Evolutionary conservation across 2,797 vertebrate genomes (phyloP).

Genomic region (Thamnophis elegans): DNA sequence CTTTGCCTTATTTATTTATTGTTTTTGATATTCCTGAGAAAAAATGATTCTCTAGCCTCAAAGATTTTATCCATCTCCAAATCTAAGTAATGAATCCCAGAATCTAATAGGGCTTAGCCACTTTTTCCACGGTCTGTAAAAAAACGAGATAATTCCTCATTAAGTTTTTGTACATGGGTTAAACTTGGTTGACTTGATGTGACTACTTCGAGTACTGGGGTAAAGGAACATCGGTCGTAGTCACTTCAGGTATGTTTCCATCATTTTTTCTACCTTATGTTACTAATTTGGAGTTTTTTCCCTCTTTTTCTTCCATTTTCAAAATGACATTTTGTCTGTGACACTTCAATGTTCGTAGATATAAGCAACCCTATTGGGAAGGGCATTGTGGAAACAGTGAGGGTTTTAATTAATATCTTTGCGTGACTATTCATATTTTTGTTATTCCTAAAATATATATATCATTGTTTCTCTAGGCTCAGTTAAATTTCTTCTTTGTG

Average conservation of each 20-base stretch:
- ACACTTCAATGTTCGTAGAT: neutral
- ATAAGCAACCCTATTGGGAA: neutral
- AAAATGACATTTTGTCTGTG: neutral
- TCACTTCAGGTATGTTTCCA: conserved; percentile 71
- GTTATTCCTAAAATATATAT: neutral
- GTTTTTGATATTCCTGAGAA: neutral
- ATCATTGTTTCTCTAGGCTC: neutral
- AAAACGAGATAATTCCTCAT: neutral
- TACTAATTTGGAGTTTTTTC: neutral
- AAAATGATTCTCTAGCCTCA: neutral
- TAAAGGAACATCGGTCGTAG: conserved; percentile 62
- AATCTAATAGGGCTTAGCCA: neutral
- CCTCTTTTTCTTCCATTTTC: neutral
- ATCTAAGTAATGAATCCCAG: neutral
- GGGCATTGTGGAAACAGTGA: neutral
- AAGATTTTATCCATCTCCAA: neutral
- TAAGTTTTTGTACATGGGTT: neutral
- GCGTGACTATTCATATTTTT: neutral
- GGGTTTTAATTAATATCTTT: neutral
- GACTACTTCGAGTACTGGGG: conserved; percentile 66
- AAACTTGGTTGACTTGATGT: neutral
- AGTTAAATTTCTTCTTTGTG: neutral
- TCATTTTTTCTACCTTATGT: neutral
- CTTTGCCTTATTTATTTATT: neutral
- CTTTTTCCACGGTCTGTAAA: neutral